A percentile compares a stretch with the other conserved stretches of the same genome.
phyloP scores from a whole-genome alignment of 2,797 vertebrate species.

The Cygnus olor region DNA sequence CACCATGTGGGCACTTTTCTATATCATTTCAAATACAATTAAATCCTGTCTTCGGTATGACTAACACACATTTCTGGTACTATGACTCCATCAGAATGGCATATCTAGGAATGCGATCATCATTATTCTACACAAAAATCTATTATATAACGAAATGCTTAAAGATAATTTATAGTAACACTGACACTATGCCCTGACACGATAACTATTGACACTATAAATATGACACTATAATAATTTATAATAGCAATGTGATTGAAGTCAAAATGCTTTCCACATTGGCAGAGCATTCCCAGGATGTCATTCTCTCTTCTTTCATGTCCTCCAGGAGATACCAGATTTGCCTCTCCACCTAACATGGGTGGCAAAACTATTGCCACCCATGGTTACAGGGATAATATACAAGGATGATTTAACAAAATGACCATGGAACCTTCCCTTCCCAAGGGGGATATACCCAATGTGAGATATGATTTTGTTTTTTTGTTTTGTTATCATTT shows the following conservation, averaged over 20 bases:
- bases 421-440: too few species aligned
- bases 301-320: background rate
- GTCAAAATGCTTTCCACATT: background rate
- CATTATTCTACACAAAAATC: background rate
- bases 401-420: too few species aligned
- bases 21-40: background rate
- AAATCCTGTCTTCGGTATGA: background rate
- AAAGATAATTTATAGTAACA: background rate
- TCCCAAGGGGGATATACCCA: background rate
- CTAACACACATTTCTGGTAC: background rate
- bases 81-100: background rate
- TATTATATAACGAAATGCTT: background rate
- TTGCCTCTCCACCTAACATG: too few species aligned
- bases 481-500: background rate
- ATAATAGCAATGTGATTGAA: background rate
- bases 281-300: background rate
- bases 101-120: background rate
- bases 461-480: background rate
- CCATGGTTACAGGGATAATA: too few species aligned
- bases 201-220: too few species aligned
- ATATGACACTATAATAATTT: too few species aligned
- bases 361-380: too few species aligned
- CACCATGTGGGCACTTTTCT: background rate
- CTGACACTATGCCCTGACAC: background rate
- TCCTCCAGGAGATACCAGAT: background rate